These are phyloP conservation scores for Amaurobius ferox DNA, from an alignment of 2,888 invertebrate species.

Conservation along the genomic window DNA sequence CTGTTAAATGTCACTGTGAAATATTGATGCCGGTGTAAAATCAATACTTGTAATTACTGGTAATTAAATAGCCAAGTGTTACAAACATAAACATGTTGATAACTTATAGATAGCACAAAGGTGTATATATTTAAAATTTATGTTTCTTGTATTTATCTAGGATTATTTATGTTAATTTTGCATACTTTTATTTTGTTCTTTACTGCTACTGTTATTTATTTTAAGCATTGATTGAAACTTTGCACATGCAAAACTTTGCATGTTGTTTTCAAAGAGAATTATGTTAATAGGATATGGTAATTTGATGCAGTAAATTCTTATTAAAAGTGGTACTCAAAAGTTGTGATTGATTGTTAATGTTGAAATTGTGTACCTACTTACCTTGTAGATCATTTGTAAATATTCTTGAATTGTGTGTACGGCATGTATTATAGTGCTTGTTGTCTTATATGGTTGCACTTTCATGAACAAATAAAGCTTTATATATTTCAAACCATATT, in stretches of 20 bases:
- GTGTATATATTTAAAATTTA: not conserved
- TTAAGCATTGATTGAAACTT: not conserved
- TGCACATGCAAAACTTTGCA: too few species aligned
- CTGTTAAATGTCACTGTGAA: not conserved
- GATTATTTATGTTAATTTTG: not conserved
- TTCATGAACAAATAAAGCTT: slow-evolving; percentile 72
- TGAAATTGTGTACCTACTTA: slow-evolving; percentile 65
- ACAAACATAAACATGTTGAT: not conserved
- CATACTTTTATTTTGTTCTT: not conserved
- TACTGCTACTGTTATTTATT: slow-evolving; percentile 3
- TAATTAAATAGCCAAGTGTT: not conserved
- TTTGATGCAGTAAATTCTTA: slow-evolving; percentile 34
- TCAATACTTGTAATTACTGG: slow-evolving; percentile 1
- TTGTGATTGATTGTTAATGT: slow-evolving; percentile 59
- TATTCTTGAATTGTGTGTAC: slow-evolving; percentile 37
- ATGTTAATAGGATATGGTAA: too few species aligned
- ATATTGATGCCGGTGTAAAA: not conserved
- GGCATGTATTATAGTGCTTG: slow-evolving; percentile 69
- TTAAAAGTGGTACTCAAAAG: slow-evolving; percentile 38
- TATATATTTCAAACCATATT: slow-evolving; percentile 62
- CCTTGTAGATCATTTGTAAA: slow-evolving; percentile 53
- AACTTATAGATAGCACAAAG: not conserved
- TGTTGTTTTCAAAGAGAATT: not conserved
- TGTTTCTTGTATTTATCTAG: slow-evolving; percentile 6
- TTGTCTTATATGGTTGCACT: slow-evolving; percentile 58